Evolutionary conservation across 2,888 invertebrate species (phyloP).

Genomic region (Frankliniella fusca): DNA sequence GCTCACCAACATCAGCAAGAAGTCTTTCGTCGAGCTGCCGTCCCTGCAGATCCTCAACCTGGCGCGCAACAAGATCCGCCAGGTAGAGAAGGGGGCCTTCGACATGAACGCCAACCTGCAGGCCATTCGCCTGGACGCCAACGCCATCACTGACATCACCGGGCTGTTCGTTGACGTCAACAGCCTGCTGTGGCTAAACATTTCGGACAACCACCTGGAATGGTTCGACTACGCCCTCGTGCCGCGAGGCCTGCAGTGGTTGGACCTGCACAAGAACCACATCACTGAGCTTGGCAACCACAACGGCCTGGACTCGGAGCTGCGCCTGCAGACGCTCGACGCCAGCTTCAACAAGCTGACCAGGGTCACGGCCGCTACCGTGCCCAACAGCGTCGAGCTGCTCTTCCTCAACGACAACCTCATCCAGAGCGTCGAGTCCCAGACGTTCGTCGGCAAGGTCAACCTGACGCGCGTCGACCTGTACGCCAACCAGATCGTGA

Average conservation of each 20-base stretch:
- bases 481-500: slow-evolving; percentile 86
- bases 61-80: slow-evolving; percentile 75
- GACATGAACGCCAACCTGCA: slow-evolving; percentile 73
- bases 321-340: slow-evolving; percentile 77
- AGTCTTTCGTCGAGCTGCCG: slow-evolving; percentile 72
- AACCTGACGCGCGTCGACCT: slow-evolving; percentile 87
- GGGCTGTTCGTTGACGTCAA: slow-evolving; percentile 79
- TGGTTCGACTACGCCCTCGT: slow-evolving; percentile 85
- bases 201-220: slow-evolving; percentile 83
- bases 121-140: slow-evolving; percentile 81
- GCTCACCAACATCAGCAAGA: slow-evolving; percentile 73
- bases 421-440: slow-evolving; percentile 78
- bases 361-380: slow-evolving; percentile 67
- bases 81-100: slow-evolving; percentile 76
- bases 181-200: slow-evolving; percentile 81
- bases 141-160: slow-evolving; percentile 74
- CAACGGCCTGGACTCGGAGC: slow-evolving; percentile 63
- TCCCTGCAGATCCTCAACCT: slow-evolving; percentile 81
- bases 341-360: slow-evolving; percentile 86
- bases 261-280: slow-evolving; percentile 84
- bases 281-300: slow-evolving; percentile 74
- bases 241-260: slow-evolving; percentile 77
- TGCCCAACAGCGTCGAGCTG: slow-evolving; percentile 80
- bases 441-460: slow-evolving; percentile 82
- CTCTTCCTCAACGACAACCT: slow-evolving; percentile 86